Evolutionary conservation across 2,113 vertebrate genomes (phyloP).

Genomic region (Spea bombifrons): DNA sequence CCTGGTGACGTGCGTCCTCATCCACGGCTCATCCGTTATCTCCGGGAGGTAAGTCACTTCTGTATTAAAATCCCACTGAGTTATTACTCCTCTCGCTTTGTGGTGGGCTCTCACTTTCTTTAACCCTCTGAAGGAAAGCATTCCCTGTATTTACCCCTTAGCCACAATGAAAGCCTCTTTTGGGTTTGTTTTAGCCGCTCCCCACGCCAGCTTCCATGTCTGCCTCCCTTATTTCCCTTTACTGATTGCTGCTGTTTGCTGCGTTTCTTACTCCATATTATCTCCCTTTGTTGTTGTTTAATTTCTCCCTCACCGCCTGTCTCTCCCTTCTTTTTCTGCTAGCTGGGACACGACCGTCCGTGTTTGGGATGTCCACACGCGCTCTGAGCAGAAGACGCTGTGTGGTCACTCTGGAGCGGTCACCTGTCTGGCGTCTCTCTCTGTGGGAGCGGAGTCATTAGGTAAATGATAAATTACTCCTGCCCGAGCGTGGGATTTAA

Average conservation of each 20-base stretch:
- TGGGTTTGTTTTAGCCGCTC: neutral
- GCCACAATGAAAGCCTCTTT: neutral
- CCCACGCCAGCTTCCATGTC: neutral
- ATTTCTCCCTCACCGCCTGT: too few relatives aligned
- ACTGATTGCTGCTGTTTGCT: neutral
- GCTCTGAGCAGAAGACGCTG: conserved; percentile 24
- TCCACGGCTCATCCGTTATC: conserved; percentile 71
- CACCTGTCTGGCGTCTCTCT: neutral
- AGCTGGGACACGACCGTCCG: conserved; percentile 37
- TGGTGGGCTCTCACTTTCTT: neutral
- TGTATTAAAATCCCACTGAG: neutral
- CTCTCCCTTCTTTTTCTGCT: neutral
- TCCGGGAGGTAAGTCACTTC: conserved; percentile 68
- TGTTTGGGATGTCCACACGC: conserved; percentile 7
- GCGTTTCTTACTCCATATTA: neutral
- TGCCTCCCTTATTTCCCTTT: neutral
- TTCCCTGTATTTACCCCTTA: too few relatives aligned
- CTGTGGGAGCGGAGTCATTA: neutral
- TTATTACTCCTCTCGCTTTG: neutral
- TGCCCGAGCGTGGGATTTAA: too few relatives aligned
- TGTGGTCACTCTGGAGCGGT: conserved; percentile 26
- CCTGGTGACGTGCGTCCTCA: conserved; percentile 71
- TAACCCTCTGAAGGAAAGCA: too few relatives aligned
- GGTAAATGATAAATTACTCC: conserved; percentile 20
- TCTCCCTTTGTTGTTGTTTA: neutral